Conservation (phyloP, 2,797 vertebrate genomes). For the Leuciscus waleckii region DNA sequence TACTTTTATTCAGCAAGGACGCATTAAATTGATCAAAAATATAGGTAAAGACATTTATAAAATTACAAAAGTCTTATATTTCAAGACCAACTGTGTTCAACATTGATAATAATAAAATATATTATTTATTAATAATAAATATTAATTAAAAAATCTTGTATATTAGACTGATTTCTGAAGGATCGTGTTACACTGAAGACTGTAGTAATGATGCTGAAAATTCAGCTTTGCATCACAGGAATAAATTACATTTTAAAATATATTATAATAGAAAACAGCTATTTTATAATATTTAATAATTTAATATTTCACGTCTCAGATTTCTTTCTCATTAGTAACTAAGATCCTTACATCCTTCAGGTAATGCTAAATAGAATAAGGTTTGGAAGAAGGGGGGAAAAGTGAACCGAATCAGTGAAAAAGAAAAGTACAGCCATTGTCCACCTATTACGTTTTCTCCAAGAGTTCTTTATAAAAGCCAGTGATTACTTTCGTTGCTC, state of each 20-base stretch:
- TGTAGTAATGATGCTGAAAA: neutral
- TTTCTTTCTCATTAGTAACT: neutral
- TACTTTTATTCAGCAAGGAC: conserved; percentile 1
- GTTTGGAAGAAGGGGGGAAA: neutral
- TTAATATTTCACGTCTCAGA: neutral
- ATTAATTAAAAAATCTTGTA: neutral
- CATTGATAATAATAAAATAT: too few relatives aligned
- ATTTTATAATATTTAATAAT: neutral
- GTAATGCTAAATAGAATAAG: neutral
- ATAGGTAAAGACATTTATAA: neutral
- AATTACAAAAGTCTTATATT: neutral
- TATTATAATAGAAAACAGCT: neutral
- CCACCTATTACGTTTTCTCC: conserved; percentile 30
- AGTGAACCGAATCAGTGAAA: conserved; percentile 23
- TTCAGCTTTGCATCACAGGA: neutral
- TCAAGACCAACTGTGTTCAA: too few relatives aligned
- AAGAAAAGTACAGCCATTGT: neutral
- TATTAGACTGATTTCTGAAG: neutral
- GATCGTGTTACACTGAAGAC: neutral
- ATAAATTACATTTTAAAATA: neutral
- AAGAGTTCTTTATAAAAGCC: conserved; percentile 33
- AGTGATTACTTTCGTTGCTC: conserved; percentile 28
- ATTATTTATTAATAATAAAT: too few relatives aligned
- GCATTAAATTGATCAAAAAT: neutral
- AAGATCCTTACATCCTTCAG: neutral